Evolutionary conservation across 2,113 vertebrate genomes (phyloP).

Genomic region (Pterocles gutturalis): DNA sequence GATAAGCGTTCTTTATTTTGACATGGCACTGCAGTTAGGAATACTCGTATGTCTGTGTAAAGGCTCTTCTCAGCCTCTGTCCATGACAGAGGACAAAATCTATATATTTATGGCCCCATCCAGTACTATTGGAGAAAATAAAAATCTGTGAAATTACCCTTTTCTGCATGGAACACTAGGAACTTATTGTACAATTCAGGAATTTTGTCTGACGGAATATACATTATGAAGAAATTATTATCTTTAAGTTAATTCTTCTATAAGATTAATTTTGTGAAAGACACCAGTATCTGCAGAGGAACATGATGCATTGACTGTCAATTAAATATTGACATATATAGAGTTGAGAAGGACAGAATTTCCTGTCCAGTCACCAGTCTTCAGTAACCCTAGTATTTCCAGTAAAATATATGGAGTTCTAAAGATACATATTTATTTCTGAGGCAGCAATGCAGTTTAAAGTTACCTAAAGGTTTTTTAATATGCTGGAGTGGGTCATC

Average conservation of each 20-base stretch:
- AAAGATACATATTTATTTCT: neutral
- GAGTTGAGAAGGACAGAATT: neutral
- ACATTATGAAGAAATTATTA: neutral
- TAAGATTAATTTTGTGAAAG: neutral
- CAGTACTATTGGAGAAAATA: neutral
- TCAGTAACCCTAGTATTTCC: neutral
- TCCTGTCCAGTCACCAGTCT: neutral
- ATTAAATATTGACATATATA: neutral
- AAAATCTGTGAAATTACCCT: neutral
- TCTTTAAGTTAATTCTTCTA: neutral
- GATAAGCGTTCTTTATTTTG: neutral
- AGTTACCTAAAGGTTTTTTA: neutral
- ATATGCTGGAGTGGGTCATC: neutral
- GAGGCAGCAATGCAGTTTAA: neutral
- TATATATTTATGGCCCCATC: neutral
- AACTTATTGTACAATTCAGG: neutral
- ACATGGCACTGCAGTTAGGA: neutral
- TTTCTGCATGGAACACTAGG: neutral
- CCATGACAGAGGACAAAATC: neutral
- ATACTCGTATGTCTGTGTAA: accelerated
- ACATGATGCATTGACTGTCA: neutral
- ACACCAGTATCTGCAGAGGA: neutral
- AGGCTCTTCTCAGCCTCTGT: neutral
- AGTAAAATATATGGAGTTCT: neutral
- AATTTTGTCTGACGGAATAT: neutral